Evolutionary conservation across 2,797 vertebrate species (phyloP).

Genomic region (Picus viridis): DNA sequence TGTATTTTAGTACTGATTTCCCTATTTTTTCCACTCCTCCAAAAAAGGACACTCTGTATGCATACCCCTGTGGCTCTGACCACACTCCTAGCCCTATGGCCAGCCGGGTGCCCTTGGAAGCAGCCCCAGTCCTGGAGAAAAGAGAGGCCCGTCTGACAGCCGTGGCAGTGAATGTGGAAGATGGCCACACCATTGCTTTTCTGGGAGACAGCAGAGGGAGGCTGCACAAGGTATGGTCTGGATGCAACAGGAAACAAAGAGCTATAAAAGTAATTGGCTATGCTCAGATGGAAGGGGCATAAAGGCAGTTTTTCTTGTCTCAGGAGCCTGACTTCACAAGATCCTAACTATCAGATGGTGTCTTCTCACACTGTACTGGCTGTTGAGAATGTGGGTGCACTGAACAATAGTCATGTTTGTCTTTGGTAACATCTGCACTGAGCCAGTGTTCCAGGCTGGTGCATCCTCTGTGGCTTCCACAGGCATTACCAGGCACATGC

Average conservation of each 20-base stretch:
- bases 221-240: slow-evolving; percentile 88
- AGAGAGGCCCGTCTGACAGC: slow-evolving; percentile 89
- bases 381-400: neutral
- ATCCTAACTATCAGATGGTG: accelerated
- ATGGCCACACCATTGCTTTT: slow-evolving; percentile 90
- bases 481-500: neutral
- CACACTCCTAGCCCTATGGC: slow-evolving; percentile 98
- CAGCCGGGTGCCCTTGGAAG: slow-evolving; percentile 86
- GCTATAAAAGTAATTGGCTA: neutral
- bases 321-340: neutral
- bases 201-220: slow-evolving; percentile 93
- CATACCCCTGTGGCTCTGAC: slow-evolving; percentile 96
- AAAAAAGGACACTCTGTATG: slow-evolving; percentile 90
- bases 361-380: neutral
- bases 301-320: neutral
- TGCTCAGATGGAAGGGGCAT: neutral
- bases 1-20: neutral
- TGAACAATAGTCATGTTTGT: accelerated
- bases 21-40: neutral
- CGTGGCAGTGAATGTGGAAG: slow-evolving; percentile 88
- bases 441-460: neutral
- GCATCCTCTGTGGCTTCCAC: accelerated
- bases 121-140: slow-evolving; percentile 87
- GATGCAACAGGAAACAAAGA: neutral
- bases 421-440: neutral